Evolutionary conservation across 2,888 invertebrate species (phyloP).

Genomic region (Theretra japonica): DNA sequence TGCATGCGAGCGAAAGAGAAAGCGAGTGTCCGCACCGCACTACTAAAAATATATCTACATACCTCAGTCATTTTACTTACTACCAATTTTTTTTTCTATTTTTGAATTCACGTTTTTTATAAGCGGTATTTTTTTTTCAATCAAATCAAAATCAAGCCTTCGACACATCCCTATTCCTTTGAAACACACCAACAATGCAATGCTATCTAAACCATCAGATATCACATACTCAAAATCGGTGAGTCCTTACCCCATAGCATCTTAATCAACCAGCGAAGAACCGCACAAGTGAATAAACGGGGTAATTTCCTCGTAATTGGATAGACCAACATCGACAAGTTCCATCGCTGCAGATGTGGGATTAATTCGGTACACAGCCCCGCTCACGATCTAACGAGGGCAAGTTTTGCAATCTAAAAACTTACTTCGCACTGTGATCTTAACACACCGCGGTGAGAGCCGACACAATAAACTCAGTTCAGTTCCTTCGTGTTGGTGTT

Average conservation of each 20-base stretch:
- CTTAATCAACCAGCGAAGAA: constrained; percentile 4
- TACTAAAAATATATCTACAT: too few species aligned
- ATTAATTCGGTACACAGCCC: constrained; percentile 47
- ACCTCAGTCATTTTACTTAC: too few species aligned
- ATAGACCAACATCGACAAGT: constrained; percentile 21
- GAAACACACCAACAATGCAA: neutral
- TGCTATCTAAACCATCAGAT: neutral
- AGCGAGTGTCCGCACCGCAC: too few species aligned
- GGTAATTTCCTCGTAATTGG: constrained; percentile 22
- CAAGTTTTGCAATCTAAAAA: constrained; percentile 51
- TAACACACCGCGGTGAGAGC: constrained; percentile 9
- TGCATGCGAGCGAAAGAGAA: too few species aligned
- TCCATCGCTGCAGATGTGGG: constrained; percentile 34
- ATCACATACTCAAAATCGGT: neutral
- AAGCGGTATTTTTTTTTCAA: too few species aligned
- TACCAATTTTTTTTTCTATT: too few species aligned
- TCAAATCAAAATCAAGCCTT: too few species aligned
- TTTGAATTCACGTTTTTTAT: too few species aligned
- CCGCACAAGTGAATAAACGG: constrained; percentile 21
- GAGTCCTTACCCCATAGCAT: neutral
- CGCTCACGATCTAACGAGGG: constrained; percentile 43
- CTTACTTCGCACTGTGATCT: constrained; percentile 37
- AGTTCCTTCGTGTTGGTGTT: neutral
- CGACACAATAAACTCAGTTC: constrained; percentile 10
- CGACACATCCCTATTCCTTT: too few species aligned